Percentiles rank a stretch among this genome's conserved stretches.
These are phyloP conservation scores for Apteryx owenii DNA, from an alignment of 2,113 vertebrate species.

Conservation along the genomic window DNA sequence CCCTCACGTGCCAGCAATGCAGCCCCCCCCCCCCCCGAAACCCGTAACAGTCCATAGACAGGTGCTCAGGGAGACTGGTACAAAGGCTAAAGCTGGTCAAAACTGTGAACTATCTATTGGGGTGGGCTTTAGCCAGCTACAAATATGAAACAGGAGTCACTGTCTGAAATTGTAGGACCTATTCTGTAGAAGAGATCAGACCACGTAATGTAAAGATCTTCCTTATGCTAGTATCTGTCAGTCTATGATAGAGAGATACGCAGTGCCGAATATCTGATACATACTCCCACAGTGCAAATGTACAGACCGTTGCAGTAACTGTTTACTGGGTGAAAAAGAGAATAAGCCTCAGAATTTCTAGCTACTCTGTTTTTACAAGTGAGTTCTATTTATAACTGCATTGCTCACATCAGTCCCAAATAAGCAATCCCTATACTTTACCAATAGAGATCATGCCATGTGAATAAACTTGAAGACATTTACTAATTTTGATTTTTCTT, in stretches of 20 bases:
- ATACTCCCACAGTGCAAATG: background rate
- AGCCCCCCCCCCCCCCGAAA: background rate
- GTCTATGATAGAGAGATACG: background rate
- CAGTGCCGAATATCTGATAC: background rate
- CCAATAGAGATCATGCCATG: background rate
- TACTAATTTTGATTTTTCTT: background rate
- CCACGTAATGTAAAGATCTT: background rate
- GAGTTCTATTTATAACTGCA: background rate
- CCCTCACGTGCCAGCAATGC: accelerated
- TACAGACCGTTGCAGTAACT: background rate
- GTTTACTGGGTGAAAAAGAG: background rate
- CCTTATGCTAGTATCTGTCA: background rate
- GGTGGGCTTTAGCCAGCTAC: background rate
- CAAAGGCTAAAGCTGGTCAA: background rate
- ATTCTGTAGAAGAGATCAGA: background rate
- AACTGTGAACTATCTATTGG: background rate
- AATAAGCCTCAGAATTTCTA: background rate
- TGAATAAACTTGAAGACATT: background rate
- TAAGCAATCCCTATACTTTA: background rate
- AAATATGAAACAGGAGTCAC: background rate
- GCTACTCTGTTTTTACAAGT: background rate
- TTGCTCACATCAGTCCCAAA: background rate
- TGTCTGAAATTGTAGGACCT: background rate
- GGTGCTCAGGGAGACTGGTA: background rate
- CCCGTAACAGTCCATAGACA: background rate